Percentiles rank a stretch among this genome's conserved stretches.
Evolutionary conservation across 2,797 vertebrate genomes (phyloP).

Genomic region (Oceanodroma leucorhoa): DNA sequence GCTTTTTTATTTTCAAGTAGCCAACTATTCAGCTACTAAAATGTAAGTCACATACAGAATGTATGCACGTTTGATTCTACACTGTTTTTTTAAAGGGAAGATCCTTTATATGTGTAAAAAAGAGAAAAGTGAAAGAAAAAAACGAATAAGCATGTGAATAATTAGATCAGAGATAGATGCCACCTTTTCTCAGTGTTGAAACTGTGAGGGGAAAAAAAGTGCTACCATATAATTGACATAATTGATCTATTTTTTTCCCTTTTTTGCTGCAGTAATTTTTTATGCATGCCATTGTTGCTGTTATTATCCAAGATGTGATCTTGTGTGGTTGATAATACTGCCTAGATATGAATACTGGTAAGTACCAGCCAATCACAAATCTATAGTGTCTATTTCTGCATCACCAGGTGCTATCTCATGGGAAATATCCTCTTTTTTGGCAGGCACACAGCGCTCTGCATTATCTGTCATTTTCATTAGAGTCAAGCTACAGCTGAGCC

Average conservation of each 20-base stretch:
- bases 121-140: constrained; percentile 43
- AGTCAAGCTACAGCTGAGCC: constrained; percentile 80
- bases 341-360: constrained; percentile 79
- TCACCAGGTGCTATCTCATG: constrained; percentile 82
- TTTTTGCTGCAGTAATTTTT: constrained; percentile 88
- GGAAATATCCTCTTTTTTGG: constrained; percentile 85
- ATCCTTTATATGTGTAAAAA: constrained; percentile 60
- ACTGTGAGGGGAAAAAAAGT: constrained; percentile 77
- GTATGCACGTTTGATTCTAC: constrained; percentile 36
- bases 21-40: constrained; percentile 58
- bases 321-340: constrained; percentile 86
- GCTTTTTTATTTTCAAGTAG: constrained; percentile 61
- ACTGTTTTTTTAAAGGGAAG: constrained; percentile 55
- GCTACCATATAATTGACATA: constrained; percentile 91
- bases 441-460: constrained; percentile 79
- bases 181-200: constrained; percentile 78
- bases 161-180: constrained; percentile 88
- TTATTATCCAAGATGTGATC: constrained; percentile 85
- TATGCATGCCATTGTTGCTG: constrained; percentile 83
- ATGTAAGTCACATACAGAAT: constrained; percentile 64
- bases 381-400: constrained; percentile 81
- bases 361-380: constrained; percentile 83
- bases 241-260: constrained; percentile 84
- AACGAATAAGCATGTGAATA: constrained; percentile 74
- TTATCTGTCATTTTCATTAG: constrained; percentile 85